phyloP scores from a whole-genome alignment of 1,140 invertebrate genomes.

The Anastrepha obliqua region DNA sequence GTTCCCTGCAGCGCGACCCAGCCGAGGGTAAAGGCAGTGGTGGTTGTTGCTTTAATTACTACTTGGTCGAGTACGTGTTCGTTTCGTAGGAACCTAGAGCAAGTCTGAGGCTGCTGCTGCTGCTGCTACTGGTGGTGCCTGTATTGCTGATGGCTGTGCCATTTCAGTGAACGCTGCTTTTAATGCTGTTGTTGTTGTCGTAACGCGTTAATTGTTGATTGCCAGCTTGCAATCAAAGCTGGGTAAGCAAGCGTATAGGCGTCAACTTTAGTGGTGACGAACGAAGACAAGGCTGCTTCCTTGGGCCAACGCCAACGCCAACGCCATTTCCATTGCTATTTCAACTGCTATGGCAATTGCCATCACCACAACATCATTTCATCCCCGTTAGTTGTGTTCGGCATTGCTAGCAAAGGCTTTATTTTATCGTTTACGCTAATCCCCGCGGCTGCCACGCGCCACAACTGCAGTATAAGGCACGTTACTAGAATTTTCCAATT shows the following conservation, averaged over 20 bases:
- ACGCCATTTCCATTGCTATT: neutral
- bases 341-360: constrained; percentile 19
- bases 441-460: neutral
- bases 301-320: neutral
- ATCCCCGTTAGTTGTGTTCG: neutral
- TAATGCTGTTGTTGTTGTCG: constrained; percentile 8
- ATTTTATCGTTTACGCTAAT: neutral
- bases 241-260: constrained; percentile 8
- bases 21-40: neutral
- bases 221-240: constrained; percentile 8
- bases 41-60: constrained; percentile 38
- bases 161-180: constrained; percentile 3
- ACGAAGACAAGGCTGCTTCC: neutral
- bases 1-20: constrained; percentile 7
- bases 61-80: neutral
- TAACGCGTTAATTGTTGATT: constrained; percentile 30
- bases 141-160: constrained; percentile 6
- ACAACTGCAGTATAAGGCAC: neutral
- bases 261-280: neutral
- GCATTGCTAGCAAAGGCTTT: neutral
- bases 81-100: neutral
- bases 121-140: neutral
- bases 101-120: neutral
- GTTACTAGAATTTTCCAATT: constrained; percentile 18
- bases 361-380: constrained; percentile 23